Conservation (phyloP, 1,140 invertebrate genomes). For the Drosophila lowei region DNA sequence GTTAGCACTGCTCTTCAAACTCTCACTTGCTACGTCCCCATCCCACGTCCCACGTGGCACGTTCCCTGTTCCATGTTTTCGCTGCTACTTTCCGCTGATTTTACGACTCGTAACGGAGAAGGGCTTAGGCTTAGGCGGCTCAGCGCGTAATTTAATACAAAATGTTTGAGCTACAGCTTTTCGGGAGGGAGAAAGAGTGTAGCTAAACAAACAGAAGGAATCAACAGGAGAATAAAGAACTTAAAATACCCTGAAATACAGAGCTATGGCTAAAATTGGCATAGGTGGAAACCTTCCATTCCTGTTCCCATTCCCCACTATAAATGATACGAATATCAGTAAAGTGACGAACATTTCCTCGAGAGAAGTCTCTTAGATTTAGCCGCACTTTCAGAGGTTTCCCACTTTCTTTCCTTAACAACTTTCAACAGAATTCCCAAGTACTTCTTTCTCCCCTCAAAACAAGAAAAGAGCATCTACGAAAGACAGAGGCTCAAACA, state of each 20-base stretch:
- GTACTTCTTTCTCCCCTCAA: conserved; percentile 2
- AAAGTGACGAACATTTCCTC: too few species aligned
- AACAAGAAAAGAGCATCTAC: conserved; percentile 9
- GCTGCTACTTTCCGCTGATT: conserved; percentile 38
- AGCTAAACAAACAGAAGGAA: conserved; percentile 11
- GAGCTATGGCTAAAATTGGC: too few species aligned
- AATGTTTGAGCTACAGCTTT: conserved; percentile 35
- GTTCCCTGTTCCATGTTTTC: neutral
- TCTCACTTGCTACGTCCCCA: neutral
- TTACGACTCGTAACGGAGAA: conserved; percentile 63
- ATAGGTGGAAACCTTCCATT: too few species aligned
- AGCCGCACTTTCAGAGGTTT: neutral
- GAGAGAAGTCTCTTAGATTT: too few species aligned
- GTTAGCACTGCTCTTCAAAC: conserved; percentile 27
- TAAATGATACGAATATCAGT: too few species aligned
- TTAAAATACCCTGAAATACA: neutral
- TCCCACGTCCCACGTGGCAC: too few species aligned
- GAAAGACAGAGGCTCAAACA: conserved; percentile 54
- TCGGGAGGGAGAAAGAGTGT: neutral
- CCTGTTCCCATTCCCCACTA: too few species aligned
- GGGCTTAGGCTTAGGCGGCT: conserved; percentile 73
- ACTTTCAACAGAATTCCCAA: conserved; percentile 6
- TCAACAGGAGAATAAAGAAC: neutral
- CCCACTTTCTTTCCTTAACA: neutral
- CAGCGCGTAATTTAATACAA: conserved; percentile 77